phyloP scores from a whole-genome alignment of 1,140 invertebrate genomes.

The Trigoniulus corallinus region DNA sequence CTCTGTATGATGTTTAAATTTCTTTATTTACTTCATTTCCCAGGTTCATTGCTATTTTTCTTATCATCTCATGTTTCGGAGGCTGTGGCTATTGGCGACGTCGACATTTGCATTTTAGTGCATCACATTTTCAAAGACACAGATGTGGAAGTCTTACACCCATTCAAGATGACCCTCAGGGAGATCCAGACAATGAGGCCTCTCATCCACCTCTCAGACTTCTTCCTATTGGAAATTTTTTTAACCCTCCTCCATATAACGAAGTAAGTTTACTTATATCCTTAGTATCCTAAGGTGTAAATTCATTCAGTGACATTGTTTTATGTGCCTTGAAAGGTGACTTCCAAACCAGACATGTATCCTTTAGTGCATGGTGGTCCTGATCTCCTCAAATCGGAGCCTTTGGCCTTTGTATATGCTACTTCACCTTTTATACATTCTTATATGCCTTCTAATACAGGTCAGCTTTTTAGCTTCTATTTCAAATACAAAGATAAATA shows the following conservation, averaged over 20 bases:
- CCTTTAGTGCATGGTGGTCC: conserved; percentile 38
- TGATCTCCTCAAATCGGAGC: not conserved
- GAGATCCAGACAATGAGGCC: not conserved
- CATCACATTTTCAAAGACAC: conserved; percentile 5
- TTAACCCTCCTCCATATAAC: conserved; percentile 57
- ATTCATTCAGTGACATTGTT: conserved; percentile 4
- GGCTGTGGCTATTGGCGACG: conserved; percentile 20
- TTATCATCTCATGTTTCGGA: conserved; percentile 21
- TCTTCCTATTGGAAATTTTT: conserved; percentile 51
- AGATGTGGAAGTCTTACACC: not conserved
- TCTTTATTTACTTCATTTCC: not conserved
- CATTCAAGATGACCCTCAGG: conserved; percentile 29
- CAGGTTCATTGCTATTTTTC: conserved; percentile 20
- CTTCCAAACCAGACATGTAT: conserved; percentile 65
- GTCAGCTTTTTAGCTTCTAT: no score
- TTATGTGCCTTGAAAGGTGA: conserved; percentile 37
- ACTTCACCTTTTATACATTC: conserved; percentile 5
- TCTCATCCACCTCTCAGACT: conserved; percentile 54
- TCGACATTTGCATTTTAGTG: conserved; percentile 9
- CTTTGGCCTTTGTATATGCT: not conserved
- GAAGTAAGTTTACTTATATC: conserved; percentile 37
- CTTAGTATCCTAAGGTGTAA: not conserved
- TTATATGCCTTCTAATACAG: conserved; percentile 1
- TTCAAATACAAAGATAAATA: no score
- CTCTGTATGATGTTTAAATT: not conserved